Conservation (phyloP, 2,113 vertebrate genomes). For the Saguinus midas region DNA sequence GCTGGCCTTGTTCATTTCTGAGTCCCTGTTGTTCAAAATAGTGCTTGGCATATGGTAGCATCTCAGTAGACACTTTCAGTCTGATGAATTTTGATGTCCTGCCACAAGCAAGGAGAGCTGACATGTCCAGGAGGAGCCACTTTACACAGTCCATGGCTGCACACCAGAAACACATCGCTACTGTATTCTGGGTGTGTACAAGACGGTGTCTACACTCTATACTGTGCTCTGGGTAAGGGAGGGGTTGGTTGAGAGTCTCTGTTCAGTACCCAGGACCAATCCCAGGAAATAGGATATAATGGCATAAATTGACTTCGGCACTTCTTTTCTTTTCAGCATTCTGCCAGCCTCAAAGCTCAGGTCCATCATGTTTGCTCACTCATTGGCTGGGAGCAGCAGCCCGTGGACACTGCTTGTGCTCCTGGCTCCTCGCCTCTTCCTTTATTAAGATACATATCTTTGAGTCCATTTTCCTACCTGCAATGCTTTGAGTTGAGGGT, state of each 20-base stretch:
- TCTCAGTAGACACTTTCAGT: background rate
- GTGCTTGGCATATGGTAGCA: background rate
- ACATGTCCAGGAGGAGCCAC: background rate
- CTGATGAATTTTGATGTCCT: background rate
- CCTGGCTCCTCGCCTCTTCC: background rate
- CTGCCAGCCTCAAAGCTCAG: background rate
- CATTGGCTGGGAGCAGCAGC: accelerated
- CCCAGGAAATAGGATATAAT: background rate
- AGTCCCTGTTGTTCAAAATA: background rate
- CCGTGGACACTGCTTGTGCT: accelerated
- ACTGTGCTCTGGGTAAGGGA: background rate
- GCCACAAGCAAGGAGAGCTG: background rate
- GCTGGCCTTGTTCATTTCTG: background rate
- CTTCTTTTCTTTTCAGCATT: background rate
- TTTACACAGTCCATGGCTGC: background rate
- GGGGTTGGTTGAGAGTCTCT: background rate
- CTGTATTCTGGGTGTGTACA: background rate
- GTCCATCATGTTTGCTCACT: background rate
- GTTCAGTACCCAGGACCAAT: background rate
- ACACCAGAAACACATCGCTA: background rate
- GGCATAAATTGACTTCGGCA: background rate
- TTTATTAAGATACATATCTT: background rate
- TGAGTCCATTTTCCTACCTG: background rate
- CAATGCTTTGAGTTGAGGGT: background rate
- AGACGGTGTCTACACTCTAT: no score